These are phyloP conservation scores for Aeoliscus strigatus DNA, from an alignment of 2,797 vertebrate species.

Conservation along the genomic window DNA sequence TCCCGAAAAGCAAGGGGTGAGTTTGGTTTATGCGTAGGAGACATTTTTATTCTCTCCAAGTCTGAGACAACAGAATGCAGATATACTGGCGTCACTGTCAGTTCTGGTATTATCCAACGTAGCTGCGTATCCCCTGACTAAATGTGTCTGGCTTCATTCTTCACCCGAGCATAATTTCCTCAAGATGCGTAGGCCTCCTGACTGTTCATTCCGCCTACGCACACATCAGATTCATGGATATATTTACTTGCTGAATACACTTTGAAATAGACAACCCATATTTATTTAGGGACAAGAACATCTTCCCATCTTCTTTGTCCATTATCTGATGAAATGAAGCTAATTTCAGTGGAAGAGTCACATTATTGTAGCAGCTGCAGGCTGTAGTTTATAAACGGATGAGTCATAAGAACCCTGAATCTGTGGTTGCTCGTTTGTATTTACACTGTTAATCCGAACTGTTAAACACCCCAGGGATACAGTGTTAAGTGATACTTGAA, in stretches of 20 bases:
- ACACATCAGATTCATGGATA: slow-evolving; percentile 5
- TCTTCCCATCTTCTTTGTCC: slow-evolving; percentile 33
- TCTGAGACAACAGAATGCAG: slow-evolving; percentile 1
- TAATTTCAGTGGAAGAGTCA: slow-evolving; percentile 50
- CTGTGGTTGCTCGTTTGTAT: slow-evolving; percentile 42
- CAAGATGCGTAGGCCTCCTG: neutral
- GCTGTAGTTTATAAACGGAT: slow-evolving; percentile 38
- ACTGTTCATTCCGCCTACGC: slow-evolving; percentile 15
- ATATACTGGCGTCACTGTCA: no score
- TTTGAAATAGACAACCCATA: slow-evolving; percentile 7
- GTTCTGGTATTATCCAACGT: no score
- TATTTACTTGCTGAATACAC: slow-evolving; percentile 13
- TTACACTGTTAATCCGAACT: slow-evolving; percentile 50
- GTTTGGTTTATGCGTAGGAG: slow-evolving; percentile 26
- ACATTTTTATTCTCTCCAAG: slow-evolving; percentile 15
- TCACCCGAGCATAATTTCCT: neutral
- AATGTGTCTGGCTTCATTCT: neutral
- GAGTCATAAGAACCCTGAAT: slow-evolving; percentile 50
- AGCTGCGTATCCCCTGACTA: neutral
- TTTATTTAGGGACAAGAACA: slow-evolving; percentile 47
- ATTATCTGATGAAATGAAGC: slow-evolving; percentile 45
- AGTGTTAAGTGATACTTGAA: slow-evolving; percentile 39
- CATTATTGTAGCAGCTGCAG: slow-evolving; percentile 44
- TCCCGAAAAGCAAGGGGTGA: neutral
- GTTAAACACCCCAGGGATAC: slow-evolving; percentile 38